A percentile compares a stretch with the other conserved stretches of the same genome.
These are phyloP conservation scores for Orycteropus afer DNA, from an alignment of 2,113 vertebrate genomes.

Conservation along the genomic window DNA sequence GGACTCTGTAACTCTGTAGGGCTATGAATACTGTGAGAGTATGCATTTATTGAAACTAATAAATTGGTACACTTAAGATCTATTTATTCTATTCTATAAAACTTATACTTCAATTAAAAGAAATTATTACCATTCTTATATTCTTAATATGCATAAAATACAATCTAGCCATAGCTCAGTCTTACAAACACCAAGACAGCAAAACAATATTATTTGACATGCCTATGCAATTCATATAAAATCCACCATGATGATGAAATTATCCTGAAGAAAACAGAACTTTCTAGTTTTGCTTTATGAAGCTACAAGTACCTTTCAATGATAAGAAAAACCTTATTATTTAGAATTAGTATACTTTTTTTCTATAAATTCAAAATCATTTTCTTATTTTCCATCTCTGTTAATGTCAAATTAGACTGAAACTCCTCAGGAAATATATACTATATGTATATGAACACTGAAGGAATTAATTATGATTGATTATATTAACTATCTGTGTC, in stretches of 20 bases:
- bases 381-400: slow-evolving; percentile 82
- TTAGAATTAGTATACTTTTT: slow-evolving; percentile 77
- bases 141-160: neutral
- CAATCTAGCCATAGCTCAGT: neutral
- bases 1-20: neutral
- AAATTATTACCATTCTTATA: neutral
- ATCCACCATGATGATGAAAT: slow-evolving; percentile 39
- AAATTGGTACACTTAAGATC: neutral
- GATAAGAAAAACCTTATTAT: slow-evolving; percentile 80
- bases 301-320: slow-evolving; percentile 65
- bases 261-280: slow-evolving; percentile 65
- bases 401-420: slow-evolving; percentile 83
- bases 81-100: neutral
- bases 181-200: neutral
- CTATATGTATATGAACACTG: slow-evolving; percentile 71
- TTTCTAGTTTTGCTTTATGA: slow-evolving; percentile 75
- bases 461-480: slow-evolving; percentile 87
- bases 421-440: slow-evolving; percentile 84
- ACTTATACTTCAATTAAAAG: neutral
- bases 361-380: slow-evolving; percentile 81
- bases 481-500: slow-evolving; percentile 85
- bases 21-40: neutral
- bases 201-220: neutral
- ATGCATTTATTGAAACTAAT: neutral
- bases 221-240: slow-evolving; percentile 49